A percentile compares a stretch with the other conserved stretches of the same genome.
Conservation (phyloP, 92 coral and sea anemone species). For the Desmophyllum pertusum region DNA sequence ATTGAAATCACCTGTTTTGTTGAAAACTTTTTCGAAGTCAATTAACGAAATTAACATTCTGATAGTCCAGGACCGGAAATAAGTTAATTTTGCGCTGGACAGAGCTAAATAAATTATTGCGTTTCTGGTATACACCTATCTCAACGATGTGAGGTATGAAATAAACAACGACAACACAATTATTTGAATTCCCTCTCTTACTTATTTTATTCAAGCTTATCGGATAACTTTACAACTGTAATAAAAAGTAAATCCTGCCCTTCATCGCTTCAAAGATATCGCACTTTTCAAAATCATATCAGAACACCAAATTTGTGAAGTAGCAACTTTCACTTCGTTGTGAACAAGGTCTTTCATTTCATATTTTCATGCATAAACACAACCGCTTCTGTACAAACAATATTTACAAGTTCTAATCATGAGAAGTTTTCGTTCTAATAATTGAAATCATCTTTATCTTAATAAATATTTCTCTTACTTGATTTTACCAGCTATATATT, state of each 20-base stretch:
- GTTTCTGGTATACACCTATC: not conserved
- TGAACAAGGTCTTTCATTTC: not conserved
- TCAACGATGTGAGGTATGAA: not conserved
- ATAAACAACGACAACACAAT: not conserved
- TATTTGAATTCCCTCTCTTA: constrained; percentile 1
- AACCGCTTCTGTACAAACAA: constrained; percentile 38
- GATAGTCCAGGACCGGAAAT: constrained; percentile 6
- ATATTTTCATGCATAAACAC: constrained; percentile 46
- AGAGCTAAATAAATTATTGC: not conserved
- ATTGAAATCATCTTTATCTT: constrained; percentile 49
- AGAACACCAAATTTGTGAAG: not conserved
- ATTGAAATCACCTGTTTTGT: constrained; percentile 10
- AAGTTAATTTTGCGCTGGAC: not conserved
- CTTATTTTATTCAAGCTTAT: not conserved
- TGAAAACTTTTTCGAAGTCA: constrained; percentile 1
- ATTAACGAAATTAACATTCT: constrained; percentile 21
- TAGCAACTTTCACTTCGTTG: constrained; percentile 16
- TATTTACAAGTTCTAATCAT: constrained; percentile 66
- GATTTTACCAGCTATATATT: constrained; percentile 31
- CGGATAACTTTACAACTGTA: not conserved
- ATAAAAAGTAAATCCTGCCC: not conserved
- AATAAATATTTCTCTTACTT: constrained; percentile 49
- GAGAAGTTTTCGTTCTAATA: constrained; percentile 22
- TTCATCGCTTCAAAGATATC: not conserved
- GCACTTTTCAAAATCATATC: not conserved